phyloP scores from a whole-genome alignment of 2,113 vertebrate species.

The Pygathrix nemaeus region DNA sequence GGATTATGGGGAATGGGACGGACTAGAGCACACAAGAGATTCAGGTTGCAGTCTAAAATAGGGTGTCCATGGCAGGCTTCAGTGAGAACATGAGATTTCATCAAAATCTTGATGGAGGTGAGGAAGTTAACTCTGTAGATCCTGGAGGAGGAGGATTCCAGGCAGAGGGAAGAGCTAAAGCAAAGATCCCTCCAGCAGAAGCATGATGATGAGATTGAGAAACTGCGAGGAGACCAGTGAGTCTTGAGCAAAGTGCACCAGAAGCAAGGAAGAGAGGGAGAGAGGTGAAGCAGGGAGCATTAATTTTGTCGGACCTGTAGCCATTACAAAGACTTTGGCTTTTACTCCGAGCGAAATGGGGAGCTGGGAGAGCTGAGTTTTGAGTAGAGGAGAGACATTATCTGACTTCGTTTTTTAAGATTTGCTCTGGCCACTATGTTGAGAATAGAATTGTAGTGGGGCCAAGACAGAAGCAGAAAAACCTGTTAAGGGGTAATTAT shows the following conservation, averaged over 20 bases:
- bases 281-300: neutral
- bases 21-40: neutral
- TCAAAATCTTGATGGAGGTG: neutral
- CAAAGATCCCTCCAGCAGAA: neutral
- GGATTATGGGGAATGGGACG: neutral
- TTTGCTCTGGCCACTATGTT: neutral
- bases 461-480: constrained; percentile 61
- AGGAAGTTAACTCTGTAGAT: neutral
- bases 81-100: neutral
- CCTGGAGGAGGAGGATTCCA: neutral
- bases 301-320: fast-evolving
- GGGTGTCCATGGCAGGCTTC: neutral
- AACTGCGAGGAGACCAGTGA: neutral
- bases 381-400: neutral
- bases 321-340: neutral
- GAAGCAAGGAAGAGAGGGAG: neutral
- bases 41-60: neutral
- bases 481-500: constrained; percentile 57
- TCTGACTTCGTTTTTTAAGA: constrained; percentile 26
- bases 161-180: neutral
- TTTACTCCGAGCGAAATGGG: neutral
- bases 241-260: neutral
- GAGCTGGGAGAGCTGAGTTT: neutral
- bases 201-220: neutral
- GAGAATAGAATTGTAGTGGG: neutral